Conservation (phyloP, 2,797 vertebrate species). For the Poecilia velifera region DNA sequence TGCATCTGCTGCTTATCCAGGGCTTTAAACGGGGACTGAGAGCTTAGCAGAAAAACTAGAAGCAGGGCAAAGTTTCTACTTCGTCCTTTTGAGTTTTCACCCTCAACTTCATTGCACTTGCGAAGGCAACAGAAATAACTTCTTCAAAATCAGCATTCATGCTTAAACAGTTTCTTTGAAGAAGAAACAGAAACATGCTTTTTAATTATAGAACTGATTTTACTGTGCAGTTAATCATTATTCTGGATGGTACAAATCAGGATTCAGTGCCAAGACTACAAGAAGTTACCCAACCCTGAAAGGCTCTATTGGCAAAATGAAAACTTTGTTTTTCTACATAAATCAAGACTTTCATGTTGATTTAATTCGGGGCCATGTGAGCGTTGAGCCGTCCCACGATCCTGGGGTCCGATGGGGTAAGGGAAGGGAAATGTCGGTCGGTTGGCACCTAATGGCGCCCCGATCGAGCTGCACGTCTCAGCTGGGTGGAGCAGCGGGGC, state of each 20-base stretch:
- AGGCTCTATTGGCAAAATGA: slow-evolving; percentile 10
- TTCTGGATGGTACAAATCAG: neutral
- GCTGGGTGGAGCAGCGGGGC: slow-evolving; percentile 47
- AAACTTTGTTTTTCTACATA: slow-evolving; percentile 2
- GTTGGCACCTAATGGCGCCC: slow-evolving; percentile 50
- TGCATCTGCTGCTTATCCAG: neutral
- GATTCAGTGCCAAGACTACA: neutral
- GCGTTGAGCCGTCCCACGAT: neutral
- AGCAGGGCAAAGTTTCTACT: neutral
- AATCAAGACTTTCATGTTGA: slow-evolving; percentile 10
- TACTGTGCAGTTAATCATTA: neutral
- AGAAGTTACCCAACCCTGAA: neutral
- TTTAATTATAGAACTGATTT: neutral
- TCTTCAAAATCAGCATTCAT: no score
- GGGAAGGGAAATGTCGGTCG: slow-evolving; percentile 16
- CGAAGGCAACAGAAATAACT: no score
- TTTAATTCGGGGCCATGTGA: slow-evolving; percentile 16
- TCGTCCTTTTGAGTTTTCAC: neutral
- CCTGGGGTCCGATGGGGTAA: slow-evolving; percentile 16
- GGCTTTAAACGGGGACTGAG: neutral
- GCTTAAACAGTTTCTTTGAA: no score
- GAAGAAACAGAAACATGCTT: no score
- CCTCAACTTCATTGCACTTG: neutral
- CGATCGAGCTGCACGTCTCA: slow-evolving; percentile 51
- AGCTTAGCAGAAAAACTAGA: neutral